Evolutionary conservation across 37 sponge, comb jelly and placozoan genomes (phyloP).

Genomic region (Axinella damicornis): DNA sequence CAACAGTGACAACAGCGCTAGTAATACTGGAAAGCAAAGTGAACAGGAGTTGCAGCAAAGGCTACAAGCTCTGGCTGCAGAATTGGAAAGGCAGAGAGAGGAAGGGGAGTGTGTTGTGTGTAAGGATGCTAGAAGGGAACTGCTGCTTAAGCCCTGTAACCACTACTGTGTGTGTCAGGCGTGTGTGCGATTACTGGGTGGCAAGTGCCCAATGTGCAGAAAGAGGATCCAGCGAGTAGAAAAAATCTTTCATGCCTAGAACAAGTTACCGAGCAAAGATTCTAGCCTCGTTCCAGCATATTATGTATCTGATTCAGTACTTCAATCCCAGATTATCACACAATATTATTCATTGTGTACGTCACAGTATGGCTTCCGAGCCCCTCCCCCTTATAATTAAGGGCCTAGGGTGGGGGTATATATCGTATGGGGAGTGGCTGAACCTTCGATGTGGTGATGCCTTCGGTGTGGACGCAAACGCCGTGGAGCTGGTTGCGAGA

Average conservation of each 20-base stretch:
- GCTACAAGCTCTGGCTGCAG: not conserved
- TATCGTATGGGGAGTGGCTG: not conserved
- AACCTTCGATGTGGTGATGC: not conserved
- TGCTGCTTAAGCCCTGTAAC: constrained; percentile 49
- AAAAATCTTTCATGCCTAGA: constrained; percentile 18
- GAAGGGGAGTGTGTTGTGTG: constrained; percentile 39
- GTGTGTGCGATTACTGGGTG: not conserved
- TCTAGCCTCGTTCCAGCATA: no score
- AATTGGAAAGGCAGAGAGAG: constrained; percentile 14
- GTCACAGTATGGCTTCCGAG: not conserved
- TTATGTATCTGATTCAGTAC: no score
- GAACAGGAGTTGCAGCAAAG: not conserved
- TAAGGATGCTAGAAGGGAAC: constrained; percentile 10
- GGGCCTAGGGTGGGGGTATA: constrained; percentile 39
- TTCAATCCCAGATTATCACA: not conserved
- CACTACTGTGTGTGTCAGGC: constrained; percentile 41
- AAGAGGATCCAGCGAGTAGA: constrained; percentile 4
- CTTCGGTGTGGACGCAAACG: constrained; percentile 49
- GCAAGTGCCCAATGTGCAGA: constrained; percentile 39
- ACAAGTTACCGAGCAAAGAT: no score
- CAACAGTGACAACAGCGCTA: no score
- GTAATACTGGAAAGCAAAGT: not conserved
- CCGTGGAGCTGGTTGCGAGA: constrained; percentile 58
- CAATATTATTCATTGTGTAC: no score
- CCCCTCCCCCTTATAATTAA: not conserved